Conservation (phyloP, 2,888 invertebrate species). For the Ecdyonurus torrentis region DNA sequence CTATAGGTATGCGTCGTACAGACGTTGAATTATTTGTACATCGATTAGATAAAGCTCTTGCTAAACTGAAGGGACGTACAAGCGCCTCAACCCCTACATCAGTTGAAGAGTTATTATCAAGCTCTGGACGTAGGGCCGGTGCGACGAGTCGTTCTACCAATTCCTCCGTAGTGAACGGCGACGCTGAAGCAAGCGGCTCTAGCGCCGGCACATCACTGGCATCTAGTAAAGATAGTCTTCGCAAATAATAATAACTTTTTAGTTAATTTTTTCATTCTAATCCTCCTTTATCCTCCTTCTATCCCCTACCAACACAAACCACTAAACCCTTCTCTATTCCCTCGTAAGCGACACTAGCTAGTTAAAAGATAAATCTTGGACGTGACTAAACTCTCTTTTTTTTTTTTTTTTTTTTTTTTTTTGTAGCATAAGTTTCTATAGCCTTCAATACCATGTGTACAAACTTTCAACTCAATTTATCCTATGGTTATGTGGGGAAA, state of each 20-base stretch:
- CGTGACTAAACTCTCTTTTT: too few relatives aligned
- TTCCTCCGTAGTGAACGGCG: slow-evolving; percentile 15
- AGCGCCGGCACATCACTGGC: slow-evolving; percentile 22
- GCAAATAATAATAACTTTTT: slow-evolving; percentile 17
- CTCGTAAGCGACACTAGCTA: too few relatives aligned
- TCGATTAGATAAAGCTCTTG: slow-evolving; percentile 41
- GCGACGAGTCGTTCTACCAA: neutral
- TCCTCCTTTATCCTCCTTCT: too few relatives aligned
- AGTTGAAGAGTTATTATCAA: slow-evolving; percentile 19
- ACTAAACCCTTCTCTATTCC: too few relatives aligned
- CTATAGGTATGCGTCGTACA: slow-evolving; percentile 43
- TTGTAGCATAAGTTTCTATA: too few relatives aligned
- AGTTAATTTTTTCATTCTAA: too few relatives aligned
- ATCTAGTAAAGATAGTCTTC: slow-evolving; percentile 23
- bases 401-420: too few relatives aligned
- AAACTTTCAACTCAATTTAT: too few relatives aligned
- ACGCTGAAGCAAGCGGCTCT: slow-evolving; percentile 12
- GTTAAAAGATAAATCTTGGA: too few relatives aligned
- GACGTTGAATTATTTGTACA: slow-evolving; percentile 54
- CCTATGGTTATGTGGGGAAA: too few relatives aligned
- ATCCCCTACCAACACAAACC: too few relatives aligned
- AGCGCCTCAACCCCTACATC: slow-evolving; percentile 21
- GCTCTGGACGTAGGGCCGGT: neutral
- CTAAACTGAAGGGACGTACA: slow-evolving; percentile 22
- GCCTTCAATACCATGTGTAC: too few relatives aligned